These are phyloP conservation scores for Metaphire vulgaris DNA, from an alignment of 1,140 invertebrate genomes.

Conservation along the genomic window DNA sequence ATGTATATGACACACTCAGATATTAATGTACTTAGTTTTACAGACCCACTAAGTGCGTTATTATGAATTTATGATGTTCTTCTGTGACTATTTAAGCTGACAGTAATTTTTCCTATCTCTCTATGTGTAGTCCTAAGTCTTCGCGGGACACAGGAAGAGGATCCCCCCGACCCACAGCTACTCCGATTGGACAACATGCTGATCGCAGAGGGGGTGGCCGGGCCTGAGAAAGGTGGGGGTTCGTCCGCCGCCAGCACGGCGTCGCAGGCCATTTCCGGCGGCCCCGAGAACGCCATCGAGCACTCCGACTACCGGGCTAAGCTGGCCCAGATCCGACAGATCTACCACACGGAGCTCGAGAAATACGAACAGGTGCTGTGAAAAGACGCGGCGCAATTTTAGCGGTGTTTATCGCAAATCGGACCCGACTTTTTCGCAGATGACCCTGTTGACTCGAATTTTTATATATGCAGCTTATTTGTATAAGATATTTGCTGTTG, in stretches of 20 bases:
- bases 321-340: slow-evolving; percentile 95
- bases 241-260: slow-evolving; percentile 82
- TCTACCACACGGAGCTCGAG: slow-evolving; percentile 97
- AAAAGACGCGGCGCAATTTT: too few relatives aligned
- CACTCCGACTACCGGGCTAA: slow-evolving; percentile 99
- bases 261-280: slow-evolving; percentile 70
- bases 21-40: too few relatives aligned
- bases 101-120: too few relatives aligned
- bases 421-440: too few relatives aligned
- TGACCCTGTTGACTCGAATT: too few relatives aligned
- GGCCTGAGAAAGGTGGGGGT: slow-evolving; percentile 91
- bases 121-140: slow-evolving; percentile 76
- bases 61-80: too few relatives aligned
- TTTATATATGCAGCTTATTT: too few relatives aligned
- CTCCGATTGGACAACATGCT: slow-evolving; percentile 99
- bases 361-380: slow-evolving; percentile 97
- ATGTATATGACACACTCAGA: too few relatives aligned
- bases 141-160: slow-evolving; percentile 94
- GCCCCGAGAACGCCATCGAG: slow-evolving; percentile 79
- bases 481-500: too few relatives aligned
- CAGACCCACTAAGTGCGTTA: too few relatives aligned
- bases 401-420: too few relatives aligned
- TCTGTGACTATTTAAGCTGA: too few relatives aligned
- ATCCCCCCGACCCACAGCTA: slow-evolving; percentile 95
- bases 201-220: slow-evolving; percentile 96